phyloP scores from a whole-genome alignment of 2,888 invertebrate genomes.

The Stenodera caucasica region DNA sequence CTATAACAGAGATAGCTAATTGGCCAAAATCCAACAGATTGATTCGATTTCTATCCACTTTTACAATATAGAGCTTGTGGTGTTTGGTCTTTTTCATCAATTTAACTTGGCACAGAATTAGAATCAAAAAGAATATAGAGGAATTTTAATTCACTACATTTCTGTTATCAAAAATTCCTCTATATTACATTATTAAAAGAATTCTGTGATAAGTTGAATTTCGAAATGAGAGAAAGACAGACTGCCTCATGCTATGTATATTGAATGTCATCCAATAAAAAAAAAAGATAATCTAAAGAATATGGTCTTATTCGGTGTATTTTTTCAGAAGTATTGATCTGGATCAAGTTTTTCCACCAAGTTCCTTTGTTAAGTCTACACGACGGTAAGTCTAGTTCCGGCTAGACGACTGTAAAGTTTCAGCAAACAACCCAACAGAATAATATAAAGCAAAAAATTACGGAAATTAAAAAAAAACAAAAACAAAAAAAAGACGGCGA shows the following conservation, averaged over 20 bases:
- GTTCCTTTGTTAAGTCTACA: slow-evolving; percentile 63
- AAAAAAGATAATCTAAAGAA: slow-evolving; percentile 34
- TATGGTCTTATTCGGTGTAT: slow-evolving; percentile 71
- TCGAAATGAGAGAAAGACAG: neutral
- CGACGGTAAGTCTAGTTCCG: slow-evolving; percentile 70
- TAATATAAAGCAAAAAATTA: neutral
- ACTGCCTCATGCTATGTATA: slow-evolving; percentile 5
- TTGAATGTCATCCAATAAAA: slow-evolving; percentile 37
- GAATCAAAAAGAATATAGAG: neutral
- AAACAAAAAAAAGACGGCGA: slow-evolving; percentile 16
- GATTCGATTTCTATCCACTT: slow-evolving; percentile 22
- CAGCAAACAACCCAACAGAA: slow-evolving; percentile 36
- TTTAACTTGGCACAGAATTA: neutral
- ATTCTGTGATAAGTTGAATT: neutral
- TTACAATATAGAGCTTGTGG: slow-evolving; percentile 17
- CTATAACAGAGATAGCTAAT: neutral
- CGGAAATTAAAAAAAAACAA: slow-evolving; percentile 7
- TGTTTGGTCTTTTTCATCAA: neutral
- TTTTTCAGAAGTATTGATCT: slow-evolving; percentile 78
- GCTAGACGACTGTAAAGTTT: slow-evolving; percentile 54
- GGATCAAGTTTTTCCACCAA: slow-evolving; percentile 63
- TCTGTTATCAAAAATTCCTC: neutral
- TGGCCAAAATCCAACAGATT: slow-evolving; percentile 26
- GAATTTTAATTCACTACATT: neutral
- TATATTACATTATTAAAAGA: neutral